phyloP scores from a whole-genome alignment of 2,888 invertebrate species.

The Hemaris fuciformis region DNA sequence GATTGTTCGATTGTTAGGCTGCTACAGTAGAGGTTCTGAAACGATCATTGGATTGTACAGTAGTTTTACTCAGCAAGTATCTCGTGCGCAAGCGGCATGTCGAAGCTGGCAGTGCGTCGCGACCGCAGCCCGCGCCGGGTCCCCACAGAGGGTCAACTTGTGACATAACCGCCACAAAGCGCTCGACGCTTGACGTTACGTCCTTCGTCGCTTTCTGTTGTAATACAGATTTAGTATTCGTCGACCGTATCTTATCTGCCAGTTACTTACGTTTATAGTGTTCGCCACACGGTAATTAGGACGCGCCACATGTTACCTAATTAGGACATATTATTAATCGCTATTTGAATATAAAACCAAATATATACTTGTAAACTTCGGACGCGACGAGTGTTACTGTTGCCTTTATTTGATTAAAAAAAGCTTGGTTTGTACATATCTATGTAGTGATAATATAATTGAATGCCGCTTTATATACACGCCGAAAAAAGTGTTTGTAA shows the following conservation, averaged over 20 bases:
- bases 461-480: neutral
- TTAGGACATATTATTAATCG: neutral
- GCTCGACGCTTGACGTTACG: conserved; percentile 12
- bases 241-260: conserved; percentile 18
- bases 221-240: conserved; percentile 11
- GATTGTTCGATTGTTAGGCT: conserved; percentile 51
- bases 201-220: conserved; percentile 23
- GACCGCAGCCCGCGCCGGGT: conserved; percentile 62
- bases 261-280: conserved; percentile 12
- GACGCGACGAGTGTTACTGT: neutral
- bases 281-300: conserved; percentile 6
- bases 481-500: neutral
- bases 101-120: conserved; percentile 62
- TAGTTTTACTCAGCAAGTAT: conserved; percentile 51
- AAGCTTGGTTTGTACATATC: neutral
- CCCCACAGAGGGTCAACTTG: conserved; percentile 38
- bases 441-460: neutral
- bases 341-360: neutral
- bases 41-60: conserved; percentile 52
- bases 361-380: neutral
- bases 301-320: neutral
- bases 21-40: conserved; percentile 50
- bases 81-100: conserved; percentile 52
- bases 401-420: neutral
- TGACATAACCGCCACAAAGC: conserved; percentile 18